Conservation (phyloP, 1,140 invertebrate genomes). For the Acyrthosiphon pisum region DNA sequence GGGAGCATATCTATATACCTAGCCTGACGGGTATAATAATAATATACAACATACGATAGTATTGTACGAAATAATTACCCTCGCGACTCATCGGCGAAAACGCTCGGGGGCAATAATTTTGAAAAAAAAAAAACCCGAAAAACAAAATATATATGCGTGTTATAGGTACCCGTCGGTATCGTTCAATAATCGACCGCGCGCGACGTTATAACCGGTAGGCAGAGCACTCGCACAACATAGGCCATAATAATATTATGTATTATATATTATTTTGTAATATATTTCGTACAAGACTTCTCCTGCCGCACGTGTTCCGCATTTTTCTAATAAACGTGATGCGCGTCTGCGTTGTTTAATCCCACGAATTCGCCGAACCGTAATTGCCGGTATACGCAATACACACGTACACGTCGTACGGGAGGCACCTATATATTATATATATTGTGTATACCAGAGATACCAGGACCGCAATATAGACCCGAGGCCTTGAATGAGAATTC, state of each 20-base stretch:
- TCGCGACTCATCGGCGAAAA: not conserved
- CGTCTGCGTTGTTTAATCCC: not conserved
- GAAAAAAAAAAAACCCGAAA: not conserved
- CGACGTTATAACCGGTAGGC: not conserved
- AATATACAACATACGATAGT: no score
- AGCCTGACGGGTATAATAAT: no score
- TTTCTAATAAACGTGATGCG: conserved; percentile 27
- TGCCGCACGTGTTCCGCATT: not conserved
- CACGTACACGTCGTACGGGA: not conserved
- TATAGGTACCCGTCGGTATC: no score
- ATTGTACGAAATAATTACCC: not conserved
- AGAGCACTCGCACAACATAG: no score
- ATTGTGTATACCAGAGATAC: not conserved
- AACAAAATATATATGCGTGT: no score
- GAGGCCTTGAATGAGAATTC: conserved; percentile 1
- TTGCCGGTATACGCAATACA: not conserved
- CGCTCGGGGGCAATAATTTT: not conserved
- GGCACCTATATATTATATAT: no score
- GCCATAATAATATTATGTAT: no score
- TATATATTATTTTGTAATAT: no score
- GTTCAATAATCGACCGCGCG: not conserved
- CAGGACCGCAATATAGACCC: not conserved
- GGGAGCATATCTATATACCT: no score
- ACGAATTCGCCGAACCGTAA: not conserved
- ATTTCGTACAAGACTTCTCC: no score